A percentile compares a stretch with the other conserved stretches of the same genome.
phyloP scores from a whole-genome alignment of 1,140 invertebrate genomes.

The Sipha flava region DNA sequence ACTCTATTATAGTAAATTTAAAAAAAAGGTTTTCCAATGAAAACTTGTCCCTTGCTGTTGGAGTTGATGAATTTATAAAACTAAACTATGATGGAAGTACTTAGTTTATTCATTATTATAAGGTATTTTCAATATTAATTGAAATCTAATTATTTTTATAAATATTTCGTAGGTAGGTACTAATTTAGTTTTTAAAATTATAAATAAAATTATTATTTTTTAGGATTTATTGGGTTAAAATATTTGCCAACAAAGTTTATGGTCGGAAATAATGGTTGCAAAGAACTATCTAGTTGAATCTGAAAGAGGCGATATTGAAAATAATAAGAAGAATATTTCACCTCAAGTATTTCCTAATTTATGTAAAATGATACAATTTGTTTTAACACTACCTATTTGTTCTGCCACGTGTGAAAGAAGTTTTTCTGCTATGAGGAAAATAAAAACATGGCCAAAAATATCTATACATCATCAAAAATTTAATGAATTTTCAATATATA shows the following conservation, averaged over 20 bases:
- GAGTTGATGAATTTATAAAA: background rate
- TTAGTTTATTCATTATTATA: background rate
- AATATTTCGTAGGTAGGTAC: background rate
- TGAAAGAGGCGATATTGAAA: background rate
- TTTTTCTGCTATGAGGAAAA: too few species aligned
- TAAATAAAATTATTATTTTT: background rate
- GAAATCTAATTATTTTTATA: background rate
- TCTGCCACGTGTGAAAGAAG: too few species aligned
- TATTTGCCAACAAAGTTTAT: background rate
- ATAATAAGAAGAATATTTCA: background rate
- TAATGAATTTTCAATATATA: background rate
- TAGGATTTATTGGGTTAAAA: background rate
- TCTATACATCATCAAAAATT: background rate
- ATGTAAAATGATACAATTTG: background rate
- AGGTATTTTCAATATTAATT: background rate
- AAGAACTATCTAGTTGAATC: background rate
- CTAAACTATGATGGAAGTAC: background rate
- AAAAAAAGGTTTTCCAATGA: background rate
- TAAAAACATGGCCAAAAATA: too few species aligned
- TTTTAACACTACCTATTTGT: background rate
- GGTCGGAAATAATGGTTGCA: background rate
- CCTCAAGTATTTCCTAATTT: background rate
- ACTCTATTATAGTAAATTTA: background rate
- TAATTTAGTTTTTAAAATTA: background rate
- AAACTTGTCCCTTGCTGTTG: background rate